A percentile compares a stretch with the other conserved stretches of the same genome.
Conservation (phyloP, 2,797 vertebrate species). For the Oreonectes daqikongensis region DNA sequence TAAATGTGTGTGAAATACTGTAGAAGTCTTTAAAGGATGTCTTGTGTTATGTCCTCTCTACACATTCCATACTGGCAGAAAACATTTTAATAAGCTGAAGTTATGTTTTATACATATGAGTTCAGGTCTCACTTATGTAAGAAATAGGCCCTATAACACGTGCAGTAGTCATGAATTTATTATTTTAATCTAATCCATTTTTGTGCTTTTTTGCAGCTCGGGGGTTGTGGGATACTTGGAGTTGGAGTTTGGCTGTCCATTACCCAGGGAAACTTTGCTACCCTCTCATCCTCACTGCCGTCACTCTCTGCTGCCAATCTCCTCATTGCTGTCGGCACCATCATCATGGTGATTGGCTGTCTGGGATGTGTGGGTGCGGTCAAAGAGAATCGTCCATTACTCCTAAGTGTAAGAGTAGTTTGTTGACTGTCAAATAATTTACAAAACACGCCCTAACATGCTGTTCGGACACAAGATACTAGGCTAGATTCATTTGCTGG, state of each 20-base stretch:
- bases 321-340: conserved; percentile 88
- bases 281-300: conserved; percentile 92
- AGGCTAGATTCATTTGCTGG: neutral
- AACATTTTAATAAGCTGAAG: no score
- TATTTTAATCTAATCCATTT: neutral
- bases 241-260: conserved; percentile 98
- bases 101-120: no score
- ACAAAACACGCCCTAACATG: neutral
- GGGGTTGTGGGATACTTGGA: conserved; percentile 95
- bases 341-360: conserved; percentile 97
- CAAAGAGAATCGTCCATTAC: conserved; percentile 93
- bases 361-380: conserved; percentile 96
- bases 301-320: conserved; percentile 96
- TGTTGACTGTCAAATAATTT: neutral
- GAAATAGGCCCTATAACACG: no score
- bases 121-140: no score
- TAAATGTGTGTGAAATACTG: no score
- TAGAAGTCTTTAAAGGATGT: no score
- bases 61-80: no score
- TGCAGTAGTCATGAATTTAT: no score
- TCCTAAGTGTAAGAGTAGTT: conserved; percentile 87
- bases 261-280: conserved; percentile 97
- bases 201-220: conserved; percentile 75
- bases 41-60: no score
- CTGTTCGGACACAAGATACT: neutral